Conservation (phyloP, 2,113 vertebrate genomes). For the Dasyornis broadbenti region DNA sequence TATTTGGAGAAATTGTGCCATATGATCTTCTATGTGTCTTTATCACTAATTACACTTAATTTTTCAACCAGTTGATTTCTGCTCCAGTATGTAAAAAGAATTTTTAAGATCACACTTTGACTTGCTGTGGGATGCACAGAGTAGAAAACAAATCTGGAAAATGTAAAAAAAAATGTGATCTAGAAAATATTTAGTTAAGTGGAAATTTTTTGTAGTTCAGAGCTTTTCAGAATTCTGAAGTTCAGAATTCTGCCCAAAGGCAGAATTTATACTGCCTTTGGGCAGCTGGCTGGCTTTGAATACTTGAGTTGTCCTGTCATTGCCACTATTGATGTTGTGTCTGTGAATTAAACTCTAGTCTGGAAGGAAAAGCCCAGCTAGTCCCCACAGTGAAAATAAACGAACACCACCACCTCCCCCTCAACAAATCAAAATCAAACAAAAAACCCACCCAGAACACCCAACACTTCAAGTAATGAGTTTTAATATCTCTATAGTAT, state of each 20-base stretch:
- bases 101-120: neutral
- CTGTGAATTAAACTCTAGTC: neutral
- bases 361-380: neutral
- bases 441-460: neutral
- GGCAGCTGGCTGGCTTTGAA: neutral
- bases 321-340: neutral
- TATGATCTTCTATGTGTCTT: neutral
- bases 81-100: neutral
- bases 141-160: neutral
- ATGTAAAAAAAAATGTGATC: neutral
- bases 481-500: neutral
- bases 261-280: neutral
- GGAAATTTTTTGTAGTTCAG: neutral
- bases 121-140: neutral
- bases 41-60: neutral
- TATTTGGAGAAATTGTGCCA: neutral
- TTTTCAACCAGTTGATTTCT: neutral
- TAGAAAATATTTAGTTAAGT: neutral
- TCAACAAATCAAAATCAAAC: neutral
- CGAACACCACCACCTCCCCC: fast-evolving
- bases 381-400: neutral
- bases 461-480: neutral
- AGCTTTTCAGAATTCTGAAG: neutral
- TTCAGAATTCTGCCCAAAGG: no score
- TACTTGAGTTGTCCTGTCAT: neutral